Evolutionary conservation across 2,797 vertebrate genomes (phyloP).

Genomic region (Somateria mollissima): DNA sequence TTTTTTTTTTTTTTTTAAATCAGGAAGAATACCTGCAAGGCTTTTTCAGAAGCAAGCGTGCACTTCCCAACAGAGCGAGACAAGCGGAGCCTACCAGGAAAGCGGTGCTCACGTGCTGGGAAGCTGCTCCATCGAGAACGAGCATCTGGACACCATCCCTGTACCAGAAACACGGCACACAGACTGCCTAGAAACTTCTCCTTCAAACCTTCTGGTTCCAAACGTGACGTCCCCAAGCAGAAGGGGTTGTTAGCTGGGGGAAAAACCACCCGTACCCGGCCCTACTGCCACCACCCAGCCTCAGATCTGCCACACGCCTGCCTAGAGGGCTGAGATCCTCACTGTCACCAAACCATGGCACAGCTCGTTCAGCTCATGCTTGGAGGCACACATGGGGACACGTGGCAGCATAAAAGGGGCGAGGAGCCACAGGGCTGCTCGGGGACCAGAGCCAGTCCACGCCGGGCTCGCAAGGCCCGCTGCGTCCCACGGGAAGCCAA

Average conservation of each 20-base stretch:
- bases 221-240: background rate
- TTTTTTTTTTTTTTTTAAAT: background rate
- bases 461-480: no score
- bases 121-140: background rate
- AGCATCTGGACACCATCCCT: background rate
- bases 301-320: no score
- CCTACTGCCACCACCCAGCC: no score
- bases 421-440: no score
- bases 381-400: background rate
- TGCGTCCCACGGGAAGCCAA: background rate
- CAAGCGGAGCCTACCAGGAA: background rate
- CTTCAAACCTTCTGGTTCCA: background rate
- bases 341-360: no score
- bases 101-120: background rate
- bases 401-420: no score
- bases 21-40: background rate
- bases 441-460: no score
- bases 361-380: background rate
- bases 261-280: no score
- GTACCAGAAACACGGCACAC: background rate
- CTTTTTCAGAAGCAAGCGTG: background rate
- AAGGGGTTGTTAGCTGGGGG: no score
- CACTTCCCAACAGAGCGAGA: background rate
- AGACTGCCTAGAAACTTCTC: background rate
- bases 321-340: no score